Base-by-base conservation (phyloP, 2,113 vertebrate genomes). In the Accipiter virgatus region DNA sequence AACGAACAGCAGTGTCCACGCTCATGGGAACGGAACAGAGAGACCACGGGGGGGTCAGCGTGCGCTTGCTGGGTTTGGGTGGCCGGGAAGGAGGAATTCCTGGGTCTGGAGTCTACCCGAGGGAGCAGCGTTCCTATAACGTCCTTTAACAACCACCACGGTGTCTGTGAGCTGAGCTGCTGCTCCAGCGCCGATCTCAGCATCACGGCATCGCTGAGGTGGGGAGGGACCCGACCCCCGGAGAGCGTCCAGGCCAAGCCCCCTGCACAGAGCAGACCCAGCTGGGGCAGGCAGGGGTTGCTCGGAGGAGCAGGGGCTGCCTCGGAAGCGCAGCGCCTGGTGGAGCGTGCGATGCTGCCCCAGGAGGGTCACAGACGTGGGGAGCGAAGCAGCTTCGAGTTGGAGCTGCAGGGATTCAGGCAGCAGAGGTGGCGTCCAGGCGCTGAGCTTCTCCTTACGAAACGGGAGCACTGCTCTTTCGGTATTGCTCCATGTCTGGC, bases 181-280 rank as follows among this genome's bases (percentile, higher is more conserved):
- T 74, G 31, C 26, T 74, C 26, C 55, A 75, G 18, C 0, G 0
- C n/a, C 2, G 0, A 17, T 34, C 26, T 43, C 26, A 27, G 42
- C 75, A 75, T 50, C 12, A 17, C 18, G 32, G 5, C 12, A 36
- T 47, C 2, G 2, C 4, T 40, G 65, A 63, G 12, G 12, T 23
- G 65, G 45, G 34, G 29, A 83, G 31, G 29, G 19, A 34, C 10
- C 5, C 4, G 13, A 23, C 8, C 4, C 6, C n/a, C 4, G 2
- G 22, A n/a, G 27, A 45, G 4, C 20, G 13, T 4, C 11, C 9
- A n/a, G 34, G 36, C 23, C 71, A 70, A 75, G 11, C 3, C 1
- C 6, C 11, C 11, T 45, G 43, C 27, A 58, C 19, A 31, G 38
- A 58, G 8, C 23, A 77, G 63, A 23, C 27, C 29, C 38, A 42